Evolutionary conservation across 2,113 vertebrate genomes (phyloP).

Genomic region (Spheniscus mendiculus): DNA sequence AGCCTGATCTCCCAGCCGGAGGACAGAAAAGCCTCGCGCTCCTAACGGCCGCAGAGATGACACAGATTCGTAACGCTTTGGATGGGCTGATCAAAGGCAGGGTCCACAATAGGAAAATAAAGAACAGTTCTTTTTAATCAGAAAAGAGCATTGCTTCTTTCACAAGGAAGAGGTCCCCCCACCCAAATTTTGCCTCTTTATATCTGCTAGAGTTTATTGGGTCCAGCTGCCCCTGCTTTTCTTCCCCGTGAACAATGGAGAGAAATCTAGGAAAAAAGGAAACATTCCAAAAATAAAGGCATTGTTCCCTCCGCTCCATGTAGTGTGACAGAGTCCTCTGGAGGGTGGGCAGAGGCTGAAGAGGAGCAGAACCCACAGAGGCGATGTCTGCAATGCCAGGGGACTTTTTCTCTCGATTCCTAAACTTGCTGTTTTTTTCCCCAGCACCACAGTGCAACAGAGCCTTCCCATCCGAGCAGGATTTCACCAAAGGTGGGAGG

Average conservation of each 20-base stretch:
- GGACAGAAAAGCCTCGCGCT: background rate
- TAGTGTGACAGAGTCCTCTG: background rate
- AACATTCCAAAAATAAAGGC: background rate
- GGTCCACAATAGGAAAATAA: background rate
- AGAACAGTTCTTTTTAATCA: background rate
- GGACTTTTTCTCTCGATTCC: background rate
- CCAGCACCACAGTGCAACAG: background rate
- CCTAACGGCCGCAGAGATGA: background rate
- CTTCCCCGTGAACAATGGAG: background rate
- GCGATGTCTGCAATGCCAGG: fast-evolving
- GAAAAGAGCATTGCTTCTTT: background rate
- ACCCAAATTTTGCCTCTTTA: background rate
- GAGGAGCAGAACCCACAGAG: background rate
- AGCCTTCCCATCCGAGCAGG: background rate
- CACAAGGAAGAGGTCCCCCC: background rate
- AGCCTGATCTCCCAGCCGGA: background rate
- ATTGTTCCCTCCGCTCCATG: background rate
- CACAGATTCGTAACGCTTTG: background rate
- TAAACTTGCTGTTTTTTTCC: background rate
- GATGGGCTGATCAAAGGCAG: background rate
- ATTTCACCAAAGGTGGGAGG: background rate
- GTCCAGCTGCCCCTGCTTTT: background rate
- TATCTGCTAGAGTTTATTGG: background rate
- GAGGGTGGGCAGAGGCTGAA: background rate
- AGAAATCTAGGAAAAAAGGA: conserved; percentile 8